Evolutionary conservation across 2,888 invertebrate species (phyloP).

Genomic region (Pyrgus malvae): DNA sequence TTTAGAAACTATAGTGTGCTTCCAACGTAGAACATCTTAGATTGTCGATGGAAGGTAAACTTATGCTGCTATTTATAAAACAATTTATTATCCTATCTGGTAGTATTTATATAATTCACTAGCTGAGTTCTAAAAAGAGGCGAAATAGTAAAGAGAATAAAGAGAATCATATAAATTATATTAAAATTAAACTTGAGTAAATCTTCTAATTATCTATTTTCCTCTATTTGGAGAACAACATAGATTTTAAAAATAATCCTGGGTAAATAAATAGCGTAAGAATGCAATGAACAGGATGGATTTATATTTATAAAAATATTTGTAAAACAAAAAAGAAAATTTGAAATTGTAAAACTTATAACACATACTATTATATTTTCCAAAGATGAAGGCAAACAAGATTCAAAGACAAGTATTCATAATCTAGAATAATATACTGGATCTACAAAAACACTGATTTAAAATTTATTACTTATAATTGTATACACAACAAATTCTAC

Average conservation of each 20-base stretch:
- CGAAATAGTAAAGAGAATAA: not conserved
- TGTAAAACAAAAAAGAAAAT: too few relatives aligned
- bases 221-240: too few relatives aligned
- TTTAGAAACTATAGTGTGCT: constrained; percentile 1
- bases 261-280: too few relatives aligned
- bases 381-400: not conserved
- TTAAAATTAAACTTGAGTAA: too few relatives aligned
- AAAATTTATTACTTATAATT: constrained; percentile 4
- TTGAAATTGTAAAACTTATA: too few relatives aligned
- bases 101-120: not conserved
- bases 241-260: too few relatives aligned
- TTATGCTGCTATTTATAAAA: constrained; percentile 6
- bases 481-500: constrained; percentile 21
- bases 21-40: constrained; percentile 6
- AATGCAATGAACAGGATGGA: too few relatives aligned
- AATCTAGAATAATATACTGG: constrained; percentile 13
- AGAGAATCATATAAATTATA: too few relatives aligned
- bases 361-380: not conserved
- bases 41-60: constrained; percentile 22
- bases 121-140: not conserved
- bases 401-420: constrained; percentile 8
- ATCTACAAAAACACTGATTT: constrained; percentile 4
- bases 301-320: too few relatives aligned
- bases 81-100: not conserved
- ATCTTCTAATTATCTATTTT: too few relatives aligned